Evolutionary conservation across 2,797 vertebrate genomes (phyloP).

Genomic region (Takifugu ocellatus): DNA sequence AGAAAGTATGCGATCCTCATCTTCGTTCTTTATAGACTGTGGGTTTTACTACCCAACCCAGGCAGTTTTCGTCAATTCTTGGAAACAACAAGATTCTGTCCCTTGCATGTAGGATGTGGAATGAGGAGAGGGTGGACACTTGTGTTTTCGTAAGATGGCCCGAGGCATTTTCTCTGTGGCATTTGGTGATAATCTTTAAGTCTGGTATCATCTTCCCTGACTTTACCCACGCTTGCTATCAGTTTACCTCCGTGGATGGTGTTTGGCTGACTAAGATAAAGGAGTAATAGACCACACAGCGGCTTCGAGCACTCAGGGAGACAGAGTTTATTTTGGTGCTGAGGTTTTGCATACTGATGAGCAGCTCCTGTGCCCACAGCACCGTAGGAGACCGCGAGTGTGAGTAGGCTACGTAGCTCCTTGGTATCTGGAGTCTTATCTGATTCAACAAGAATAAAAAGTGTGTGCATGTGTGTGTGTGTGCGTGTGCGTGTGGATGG

Average conservation of each 20-base stretch:
- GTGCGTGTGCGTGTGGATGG: constrained; percentile 19
- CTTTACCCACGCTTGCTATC: constrained; percentile 29
- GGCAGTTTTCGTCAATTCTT: background rate
- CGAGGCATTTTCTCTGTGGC: constrained; percentile 8
- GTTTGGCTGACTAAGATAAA: constrained; percentile 34
- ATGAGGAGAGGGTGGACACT: constrained; percentile 9
- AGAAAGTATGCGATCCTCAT: constrained; percentile 56
- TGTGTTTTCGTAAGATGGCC: constrained; percentile 1
- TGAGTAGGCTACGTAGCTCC: constrained; percentile 52
- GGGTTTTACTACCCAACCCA: no score
- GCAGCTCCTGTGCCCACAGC: constrained; percentile 58
- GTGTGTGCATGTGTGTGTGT: background rate
- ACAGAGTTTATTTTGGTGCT: constrained; percentile 62
- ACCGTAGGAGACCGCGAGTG: constrained; percentile 54
- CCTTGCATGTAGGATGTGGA: constrained; percentile 27
- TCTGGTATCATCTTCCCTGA: constrained; percentile 4
- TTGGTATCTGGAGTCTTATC: constrained; percentile 49
- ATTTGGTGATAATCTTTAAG: background rate
- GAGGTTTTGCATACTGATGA: constrained; percentile 66
- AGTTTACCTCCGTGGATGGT: constrained; percentile 25
- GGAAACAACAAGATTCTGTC: constrained; percentile 32
- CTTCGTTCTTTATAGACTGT: background rate
- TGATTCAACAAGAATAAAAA: constrained; percentile 48
- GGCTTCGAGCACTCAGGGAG: constrained; percentile 42
- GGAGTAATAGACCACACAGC: constrained; percentile 35